Base-by-base conservation (phyloP, 2,888 invertebrate genomes). In the Clanis bilineata region DNA sequence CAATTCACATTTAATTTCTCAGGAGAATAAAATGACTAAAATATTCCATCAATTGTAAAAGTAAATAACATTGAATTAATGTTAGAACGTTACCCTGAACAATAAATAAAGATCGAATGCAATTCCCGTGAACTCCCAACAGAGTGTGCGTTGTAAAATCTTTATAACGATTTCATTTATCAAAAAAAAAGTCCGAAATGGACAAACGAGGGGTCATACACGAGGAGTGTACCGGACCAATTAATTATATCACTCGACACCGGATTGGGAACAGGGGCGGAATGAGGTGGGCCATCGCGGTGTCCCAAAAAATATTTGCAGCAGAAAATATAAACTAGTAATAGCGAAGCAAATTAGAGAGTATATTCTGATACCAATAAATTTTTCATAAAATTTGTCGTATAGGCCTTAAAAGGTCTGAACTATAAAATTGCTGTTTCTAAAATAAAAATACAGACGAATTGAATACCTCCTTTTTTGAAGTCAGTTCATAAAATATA, bases 171-270 rank as follows among this genome's bases (percentile, higher is more conserved):
- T 66, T 61, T 43, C 59, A 66, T 69, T 72, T 72, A 74, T 68
- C 59, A 59, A 59, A 68, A 71, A 59, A 59, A 67, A 71, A 67
- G 68, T 68, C 68, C 62, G 63, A 73, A 77, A 75, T 73, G 71
- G 70, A 76, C 73, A 73, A 77, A 78, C 71, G 72, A 71, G 70
- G 61, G 68, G 68, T 72, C 74, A 73, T 66, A 56, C 58, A 60
- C 47, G 64, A 64, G 69, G 69, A 64, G 65, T 71, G 70, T 66
- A 71, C 66, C 64, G 65, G 67, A 57, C 68, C 79, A 70, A 82
- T 83, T 80, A 79, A 83, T 83, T 80, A 79, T 72, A 72, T 59
- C 71, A 68, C 64, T 62, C 67, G 63, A 60, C 57, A 60, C 21
- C 59, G 61, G 56, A 57, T 59, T 55, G 58, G 60, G 43, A 61